These are phyloP conservation scores for Mythimna pallens DNA, from an alignment of 2,888 invertebrate species.

Conservation along the genomic window DNA sequence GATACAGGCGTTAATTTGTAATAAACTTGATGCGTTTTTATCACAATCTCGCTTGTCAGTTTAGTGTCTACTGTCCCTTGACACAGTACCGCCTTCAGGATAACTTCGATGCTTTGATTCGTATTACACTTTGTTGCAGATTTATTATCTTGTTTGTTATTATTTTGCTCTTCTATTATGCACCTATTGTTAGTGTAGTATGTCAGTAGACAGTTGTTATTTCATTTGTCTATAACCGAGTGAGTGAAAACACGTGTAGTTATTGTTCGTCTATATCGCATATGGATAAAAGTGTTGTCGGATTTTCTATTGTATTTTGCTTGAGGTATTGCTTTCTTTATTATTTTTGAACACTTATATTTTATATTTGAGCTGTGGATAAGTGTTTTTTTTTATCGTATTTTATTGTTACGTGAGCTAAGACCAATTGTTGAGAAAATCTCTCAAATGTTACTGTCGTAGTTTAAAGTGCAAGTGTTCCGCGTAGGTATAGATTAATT, in stretches of 20 bases:
- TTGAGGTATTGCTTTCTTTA: slow-evolving; percentile 8
- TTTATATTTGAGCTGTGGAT: background rate
- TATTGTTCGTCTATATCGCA: slow-evolving; percentile 32
- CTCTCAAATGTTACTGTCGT: background rate
- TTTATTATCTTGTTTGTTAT: slow-evolving; percentile 40
- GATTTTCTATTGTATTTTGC: slow-evolving; percentile 23
- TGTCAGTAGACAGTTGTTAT: slow-evolving; percentile 13
- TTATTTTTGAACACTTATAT: background rate
- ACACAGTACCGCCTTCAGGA: slow-evolving; percentile 16
- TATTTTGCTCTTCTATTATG: slow-evolving; percentile 39
- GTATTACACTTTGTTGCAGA: slow-evolving; percentile 40
- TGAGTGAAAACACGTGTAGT: slow-evolving; percentile 47
- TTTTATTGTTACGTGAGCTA: background rate
- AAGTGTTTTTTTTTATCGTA: background rate
- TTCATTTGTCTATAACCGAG: slow-evolving; percentile 44
- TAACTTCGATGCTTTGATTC: slow-evolving; percentile 33
- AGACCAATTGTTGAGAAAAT: background rate
- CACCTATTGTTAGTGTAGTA: slow-evolving; percentile 32
- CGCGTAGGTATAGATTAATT: background rate
- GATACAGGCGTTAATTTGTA: slow-evolving; percentile 55
- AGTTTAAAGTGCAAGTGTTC: background rate
- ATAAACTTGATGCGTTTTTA: slow-evolving; percentile 46
- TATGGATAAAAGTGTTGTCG: slow-evolving; percentile 7
- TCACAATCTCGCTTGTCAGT: slow-evolving; percentile 38
- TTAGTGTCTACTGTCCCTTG: slow-evolving; percentile 40